These are phyloP conservation scores for Orthosia gracilis DNA, from an alignment of 2,888 invertebrate species.

Conservation along the genomic window DNA sequence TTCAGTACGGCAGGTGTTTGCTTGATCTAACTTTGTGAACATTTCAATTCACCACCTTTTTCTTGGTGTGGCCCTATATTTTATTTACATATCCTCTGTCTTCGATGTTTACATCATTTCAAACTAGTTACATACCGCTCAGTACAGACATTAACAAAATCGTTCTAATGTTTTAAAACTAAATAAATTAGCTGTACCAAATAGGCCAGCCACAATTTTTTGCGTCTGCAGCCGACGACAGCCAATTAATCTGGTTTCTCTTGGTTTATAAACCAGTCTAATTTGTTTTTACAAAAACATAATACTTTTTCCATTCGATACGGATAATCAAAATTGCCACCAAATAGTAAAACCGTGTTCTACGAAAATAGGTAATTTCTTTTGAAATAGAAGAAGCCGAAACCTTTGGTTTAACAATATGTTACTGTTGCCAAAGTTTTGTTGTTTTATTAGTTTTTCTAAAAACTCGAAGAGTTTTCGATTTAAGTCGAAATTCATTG, in stretches of 20 bases:
- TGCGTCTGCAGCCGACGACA: constrained; percentile 49
- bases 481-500: neutral
- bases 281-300: constrained; percentile 38
- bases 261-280: constrained; percentile 35
- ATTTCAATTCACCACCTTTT: neutral
- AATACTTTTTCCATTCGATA: constrained; percentile 45
- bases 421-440: neutral
- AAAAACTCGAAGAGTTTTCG: neutral
- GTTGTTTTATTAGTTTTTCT: neutral
- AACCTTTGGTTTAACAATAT: neutral
- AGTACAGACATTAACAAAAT: constrained; percentile 37
- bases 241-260: constrained; percentile 52
- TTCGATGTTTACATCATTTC: constrained; percentile 2
- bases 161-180: constrained; percentile 47
- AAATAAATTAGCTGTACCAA: constrained; percentile 38
- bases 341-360: constrained; percentile 5
- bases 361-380: constrained; percentile 35
- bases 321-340: constrained; percentile 45
- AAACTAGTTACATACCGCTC: constrained; percentile 11
- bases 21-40: neutral
- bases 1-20: neutral
- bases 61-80: neutral
- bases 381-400: constrained; percentile 34
- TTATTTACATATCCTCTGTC: neutral
- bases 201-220: constrained; percentile 43